Percentiles rank a stretch among this genome's conserved stretches.
These are phyloP conservation scores for Hemicordylus capensis DNA, from an alignment of 2,113 vertebrate species.

Conservation along the genomic window DNA sequence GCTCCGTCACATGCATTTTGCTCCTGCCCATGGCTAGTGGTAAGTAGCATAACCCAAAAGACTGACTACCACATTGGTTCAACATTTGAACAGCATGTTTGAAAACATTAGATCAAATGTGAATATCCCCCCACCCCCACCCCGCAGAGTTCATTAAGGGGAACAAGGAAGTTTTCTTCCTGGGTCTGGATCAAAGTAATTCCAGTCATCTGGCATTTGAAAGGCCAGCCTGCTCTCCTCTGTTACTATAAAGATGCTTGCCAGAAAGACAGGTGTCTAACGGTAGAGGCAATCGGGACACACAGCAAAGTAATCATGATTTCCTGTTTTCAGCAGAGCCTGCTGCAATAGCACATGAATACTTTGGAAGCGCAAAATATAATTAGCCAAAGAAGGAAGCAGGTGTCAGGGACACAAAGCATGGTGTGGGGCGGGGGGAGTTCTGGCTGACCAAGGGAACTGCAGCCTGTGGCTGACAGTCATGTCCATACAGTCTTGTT, in stretches of 20 bases:
- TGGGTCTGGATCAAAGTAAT: conserved; percentile 38
- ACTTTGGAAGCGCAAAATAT: conserved; percentile 54
- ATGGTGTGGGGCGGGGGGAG: conserved; percentile 24
- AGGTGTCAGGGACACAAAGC: conserved; percentile 10
- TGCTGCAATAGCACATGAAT: conserved; percentile 43
- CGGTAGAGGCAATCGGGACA: conserved; percentile 65
- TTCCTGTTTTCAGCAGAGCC: conserved; percentile 45
- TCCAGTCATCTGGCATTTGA: conserved; percentile 52
- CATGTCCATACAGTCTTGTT: background rate
- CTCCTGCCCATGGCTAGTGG: background rate
- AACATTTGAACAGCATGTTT: conserved; percentile 4
- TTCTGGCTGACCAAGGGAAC: background rate
- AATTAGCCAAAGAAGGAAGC: conserved; percentile 54
- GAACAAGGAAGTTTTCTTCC: conserved; percentile 21
- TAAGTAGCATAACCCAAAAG: background rate
- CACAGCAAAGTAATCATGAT: conserved; percentile 67
- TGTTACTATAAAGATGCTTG: conserved; percentile 65
- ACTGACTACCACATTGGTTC: background rate
- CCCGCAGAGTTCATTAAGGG: conserved; percentile 5
- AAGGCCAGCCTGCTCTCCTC: conserved; percentile 58
- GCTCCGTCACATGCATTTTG: background rate
- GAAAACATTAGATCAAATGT: background rate
- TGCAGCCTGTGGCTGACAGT: background rate
- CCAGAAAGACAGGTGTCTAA: conserved; percentile 76
- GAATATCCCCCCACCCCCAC: background rate